Base-by-base conservation (phyloP, 2,888 invertebrate species). In the Candidula unifasciata region DNA sequence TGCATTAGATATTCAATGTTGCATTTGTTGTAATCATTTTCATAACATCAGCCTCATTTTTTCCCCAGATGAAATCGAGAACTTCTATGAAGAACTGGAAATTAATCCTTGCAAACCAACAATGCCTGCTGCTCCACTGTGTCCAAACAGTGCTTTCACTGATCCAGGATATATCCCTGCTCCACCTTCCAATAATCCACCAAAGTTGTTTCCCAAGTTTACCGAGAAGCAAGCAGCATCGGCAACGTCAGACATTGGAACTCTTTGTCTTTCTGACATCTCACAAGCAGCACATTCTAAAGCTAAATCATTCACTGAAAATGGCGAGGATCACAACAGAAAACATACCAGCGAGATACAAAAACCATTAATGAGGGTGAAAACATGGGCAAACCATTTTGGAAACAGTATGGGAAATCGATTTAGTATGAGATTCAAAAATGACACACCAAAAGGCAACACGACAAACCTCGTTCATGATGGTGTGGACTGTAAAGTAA, bases 71-170 rank as follows among this genome's bases (percentile, higher is more conserved):
- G 76, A 16, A 30, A 69, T 80, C 21, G 74, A 81, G 24, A 85
- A 85, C 69, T 37, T 85, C 8, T 85, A 85, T 33, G 85, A 85
- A 71, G 85, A 85, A 71, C 81, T 85, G n/a, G 85, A 81, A 57
- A 81, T 81, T 21, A 57, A 77, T 10, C 81, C 81, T 24, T 30
- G 78, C 13, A 77, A 68, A 52, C 27, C 76, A 2, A 24, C 80
- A 37, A 60, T 74, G 30, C 30, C 37, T 6, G 37, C 76, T 10
- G 66, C 76, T 30, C n/a, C 10, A 18, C 21, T 27, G 30, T 8
- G 44, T 18, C 64, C 33, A 54, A 66, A 66, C 16, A 27, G 68
- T 57, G 52, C 44, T 21, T 80, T 84, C 35, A 66, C 80, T 33
- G 80, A 76, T 24, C 27, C 68, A 37, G 10, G 24, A 13, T 69